Evolutionary conservation across 2,113 vertebrate genomes (phyloP), one percentile per base, ranked within the genome.

Genomic region (Phylloscopus whistleri): DNA sequence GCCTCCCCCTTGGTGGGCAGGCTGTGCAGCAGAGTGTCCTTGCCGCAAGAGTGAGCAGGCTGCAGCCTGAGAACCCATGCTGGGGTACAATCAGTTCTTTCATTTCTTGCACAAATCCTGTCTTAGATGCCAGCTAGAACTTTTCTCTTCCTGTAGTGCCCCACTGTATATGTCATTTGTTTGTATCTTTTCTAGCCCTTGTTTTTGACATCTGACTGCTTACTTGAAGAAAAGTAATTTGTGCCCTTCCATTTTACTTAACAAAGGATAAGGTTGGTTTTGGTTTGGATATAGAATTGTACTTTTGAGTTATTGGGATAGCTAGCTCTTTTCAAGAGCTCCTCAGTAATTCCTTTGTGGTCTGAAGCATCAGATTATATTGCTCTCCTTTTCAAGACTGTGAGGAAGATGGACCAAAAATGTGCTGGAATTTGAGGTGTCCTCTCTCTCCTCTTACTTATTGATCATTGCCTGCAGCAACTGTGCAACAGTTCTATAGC

Each of bases 101-200:
- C 48, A 88, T 74, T 90, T 90, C 68, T 90, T 83, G 51, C 63
- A 93, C 16, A 0, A 89, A 93, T 91, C 33, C 62, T 2, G 1
- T 43, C 78, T 81, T 52, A 60, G 62, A 53, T 91, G 91, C 74
- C 89, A 95, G 58, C 74, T 94, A 93, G 73, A 87, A 92, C 56
- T 92, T 78, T 75, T 84, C 41, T 92, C 9, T 81, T 76, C 17
- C 37, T 82, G 21, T 73, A 53, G 37, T 39, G 62, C 46, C 46
- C 39, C 55, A 26, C 76, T 85, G 39, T 7, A 2, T 26, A 7
- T 28, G 8, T 83, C 6, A 85, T 89, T 62, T 83, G 37, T 84
- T 75, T 93, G 0, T 93, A 31, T 84, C 72, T 91, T 95, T 89
- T 90, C 28, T 78, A 62, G 39, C 21, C 49, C 28, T 90, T 6